Evolutionary conservation across 1,140 invertebrate genomes (phyloP).

Genomic region (Lepidurus packardi): DNA sequence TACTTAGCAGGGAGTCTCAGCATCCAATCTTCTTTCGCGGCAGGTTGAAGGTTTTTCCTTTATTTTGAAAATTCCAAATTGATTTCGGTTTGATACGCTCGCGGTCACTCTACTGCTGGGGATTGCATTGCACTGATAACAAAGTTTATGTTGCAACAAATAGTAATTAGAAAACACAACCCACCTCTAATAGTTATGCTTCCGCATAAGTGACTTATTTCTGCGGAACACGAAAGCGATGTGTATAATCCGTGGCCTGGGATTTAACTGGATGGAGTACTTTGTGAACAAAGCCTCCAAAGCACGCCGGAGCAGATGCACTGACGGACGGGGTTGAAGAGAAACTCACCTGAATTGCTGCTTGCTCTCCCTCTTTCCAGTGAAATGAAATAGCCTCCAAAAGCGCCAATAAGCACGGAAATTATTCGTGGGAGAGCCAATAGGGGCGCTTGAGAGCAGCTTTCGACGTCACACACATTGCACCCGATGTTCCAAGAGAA

Average conservation of each 20-base stretch:
- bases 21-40: not conserved
- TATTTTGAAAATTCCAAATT: too few relatives aligned
- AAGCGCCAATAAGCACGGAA: slow-evolving; percentile 15
- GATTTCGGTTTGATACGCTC: too few relatives aligned
- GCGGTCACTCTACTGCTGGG: too few relatives aligned
- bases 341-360: slow-evolving; percentile 18
- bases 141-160: too few relatives aligned
- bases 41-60: too few relatives aligned
- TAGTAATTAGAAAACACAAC: not conserved
- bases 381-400: slow-evolving; percentile 9
- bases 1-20: not conserved
- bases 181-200: not conserved
- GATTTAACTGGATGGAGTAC: slow-evolving; percentile 15
- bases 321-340: slow-evolving; percentile 9
- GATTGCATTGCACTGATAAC: too few relatives aligned
- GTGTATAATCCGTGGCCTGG: not conserved
- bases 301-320: slow-evolving; percentile 20
- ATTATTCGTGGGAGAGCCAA: slow-evolving; percentile 10
- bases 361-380: slow-evolving; percentile 13
- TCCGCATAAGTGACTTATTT: not conserved
- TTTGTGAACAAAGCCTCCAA: not conserved
- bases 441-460: not conserved
- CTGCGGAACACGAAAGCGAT: slow-evolving; percentile 4
- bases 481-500: not conserved
- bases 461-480: slow-evolving; percentile 16